Conservation (phyloP, 2,888 invertebrate species). For the Drosophila fungiperda region DNA sequence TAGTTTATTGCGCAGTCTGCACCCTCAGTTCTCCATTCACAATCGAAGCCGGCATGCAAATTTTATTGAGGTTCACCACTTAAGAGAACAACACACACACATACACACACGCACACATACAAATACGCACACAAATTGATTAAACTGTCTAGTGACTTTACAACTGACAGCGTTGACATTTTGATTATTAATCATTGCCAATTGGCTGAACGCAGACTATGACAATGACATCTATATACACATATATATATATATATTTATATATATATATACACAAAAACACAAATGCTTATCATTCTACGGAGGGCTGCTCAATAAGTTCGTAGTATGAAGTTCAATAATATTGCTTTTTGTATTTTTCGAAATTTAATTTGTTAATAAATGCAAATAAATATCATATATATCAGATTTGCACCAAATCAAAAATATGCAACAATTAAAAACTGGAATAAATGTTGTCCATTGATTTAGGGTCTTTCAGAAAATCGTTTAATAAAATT, state of each 20-base stretch:
- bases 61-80: conserved; percentile 43
- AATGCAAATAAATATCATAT: too few relatives aligned
- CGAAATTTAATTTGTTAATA: background rate
- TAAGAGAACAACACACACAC: conserved; percentile 33
- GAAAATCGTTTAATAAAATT: background rate
- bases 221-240: conserved; percentile 23
- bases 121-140: conserved; percentile 64
- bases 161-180: conserved; percentile 74
- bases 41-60: conserved; percentile 51
- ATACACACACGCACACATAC: conserved; percentile 31
- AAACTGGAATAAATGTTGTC: background rate
- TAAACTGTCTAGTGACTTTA: conserved; percentile 81
- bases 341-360: background rate
- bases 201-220: conserved; percentile 56
- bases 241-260: background rate
- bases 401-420: background rate
- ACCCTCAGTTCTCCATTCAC: background rate
- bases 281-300: background rate
- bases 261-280: background rate
- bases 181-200: conserved; percentile 80
- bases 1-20: conserved; percentile 41
- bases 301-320: conserved; percentile 26
- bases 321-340: background rate
- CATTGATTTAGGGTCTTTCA: background rate
- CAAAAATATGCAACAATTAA: background rate